Evolutionary conservation across 2,888 invertebrate species (phyloP), one percentile per base, ranked within the genome.

Genomic region (Tenthredo livida): DNA sequence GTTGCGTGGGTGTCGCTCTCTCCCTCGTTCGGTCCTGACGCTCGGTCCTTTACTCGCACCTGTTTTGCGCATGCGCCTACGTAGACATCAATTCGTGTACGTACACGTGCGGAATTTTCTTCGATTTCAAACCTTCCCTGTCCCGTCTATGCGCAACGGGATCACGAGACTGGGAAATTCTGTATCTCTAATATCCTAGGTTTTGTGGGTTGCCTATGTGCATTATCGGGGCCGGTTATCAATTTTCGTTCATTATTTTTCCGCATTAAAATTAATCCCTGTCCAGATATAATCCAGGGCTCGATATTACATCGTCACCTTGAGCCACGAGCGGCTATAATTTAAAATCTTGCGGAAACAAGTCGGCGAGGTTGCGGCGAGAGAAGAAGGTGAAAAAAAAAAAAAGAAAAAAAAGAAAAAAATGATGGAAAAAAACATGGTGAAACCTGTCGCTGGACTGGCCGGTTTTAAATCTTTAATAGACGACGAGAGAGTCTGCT

Each of bases 61-160:
- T 88, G 87, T 86, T 78, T 80, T 83, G 86, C 88, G 88, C 89
- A 88, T 89, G 89, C 89, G 88, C 87, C 78, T 77, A 58, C 7
- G 6, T n/a, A 5, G 5, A n/a, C 54, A 54, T n/a, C 17, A 6
- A n/a, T 17, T 54, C 47, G 7, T n/a, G 54, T n/a, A 29, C 2
- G 29, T 29, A 54, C 54, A 54, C 54, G 54, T 54, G 54, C 54
- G 54, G 25, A 47, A 21, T 47, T 75, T 70, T 85, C 70, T 85
- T 3, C 0, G 21, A 40, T 33, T 33, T 40, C 33, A 15, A 40
- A n/a, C 40, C n/a, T n/a, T 50, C 50, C n/a, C n/a, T n/a, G 5
- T 5, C 54, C n/a, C 54, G 50, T 17, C 50, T 5, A 37, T n/a
- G n/a, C 15, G 43, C 43, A 21, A 37, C 43, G 21, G 37, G 12